Conservation (phyloP, 2,113 vertebrate genomes). For the Aptenodytes patagonicus region DNA sequence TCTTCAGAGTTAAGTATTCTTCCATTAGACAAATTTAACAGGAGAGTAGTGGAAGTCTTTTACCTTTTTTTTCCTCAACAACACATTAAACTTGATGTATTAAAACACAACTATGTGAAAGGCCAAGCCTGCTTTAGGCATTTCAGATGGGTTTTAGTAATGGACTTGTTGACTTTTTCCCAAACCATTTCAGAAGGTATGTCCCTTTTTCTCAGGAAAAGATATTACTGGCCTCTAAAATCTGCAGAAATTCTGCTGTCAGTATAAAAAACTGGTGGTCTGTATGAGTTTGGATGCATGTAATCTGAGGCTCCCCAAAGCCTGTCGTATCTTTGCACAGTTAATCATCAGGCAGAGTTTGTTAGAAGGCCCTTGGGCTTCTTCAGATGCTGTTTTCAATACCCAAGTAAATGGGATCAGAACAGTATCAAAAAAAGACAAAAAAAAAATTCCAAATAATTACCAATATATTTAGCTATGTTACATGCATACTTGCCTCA, state of each 20-base stretch:
- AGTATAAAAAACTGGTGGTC: background rate
- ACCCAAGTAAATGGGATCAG: background rate
- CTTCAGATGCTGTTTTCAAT: background rate
- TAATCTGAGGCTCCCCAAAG: background rate
- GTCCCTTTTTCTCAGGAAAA: background rate
- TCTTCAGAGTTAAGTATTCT: background rate
- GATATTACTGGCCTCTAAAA: background rate
- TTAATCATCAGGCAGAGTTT: background rate
- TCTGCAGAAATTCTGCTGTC: background rate
- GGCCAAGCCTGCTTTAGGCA: background rate
- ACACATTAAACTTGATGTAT: background rate
- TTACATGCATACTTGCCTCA: background rate
- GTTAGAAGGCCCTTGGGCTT: background rate
- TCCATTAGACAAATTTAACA: background rate
- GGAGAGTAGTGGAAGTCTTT: background rate
- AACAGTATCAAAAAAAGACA: background rate
- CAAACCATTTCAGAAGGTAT: background rate
- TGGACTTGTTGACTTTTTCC: background rate
- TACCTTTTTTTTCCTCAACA: background rate
- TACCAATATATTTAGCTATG: background rate
- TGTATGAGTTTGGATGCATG: background rate
- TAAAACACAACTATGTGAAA: background rate
- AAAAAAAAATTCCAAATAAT: background rate
- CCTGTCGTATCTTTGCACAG: background rate
- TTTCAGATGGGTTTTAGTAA: background rate